Percentiles rank a stretch among this genome's conserved stretches.
phyloP scores from a whole-genome alignment of 2,113 vertebrate species.

The Petaurus breviceps region DNA sequence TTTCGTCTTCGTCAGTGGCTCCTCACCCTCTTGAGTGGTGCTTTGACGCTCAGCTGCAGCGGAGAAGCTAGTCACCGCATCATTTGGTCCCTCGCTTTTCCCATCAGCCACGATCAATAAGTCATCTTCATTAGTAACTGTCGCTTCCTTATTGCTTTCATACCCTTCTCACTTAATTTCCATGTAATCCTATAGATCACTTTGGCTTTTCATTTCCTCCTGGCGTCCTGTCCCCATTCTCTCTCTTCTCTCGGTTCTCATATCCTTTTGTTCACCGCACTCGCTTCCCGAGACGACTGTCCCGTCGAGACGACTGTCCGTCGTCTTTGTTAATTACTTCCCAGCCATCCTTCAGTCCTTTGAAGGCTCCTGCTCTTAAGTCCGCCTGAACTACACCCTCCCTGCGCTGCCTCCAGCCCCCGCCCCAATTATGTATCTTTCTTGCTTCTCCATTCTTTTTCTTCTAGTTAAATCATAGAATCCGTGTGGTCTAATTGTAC shows the following conservation, averaged over 20 bases:
- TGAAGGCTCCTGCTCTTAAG: background rate
- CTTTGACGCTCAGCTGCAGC: background rate
- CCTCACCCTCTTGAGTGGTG: background rate
- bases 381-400: background rate
- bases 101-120: background rate
- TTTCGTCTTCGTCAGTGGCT: background rate
- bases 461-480: background rate
- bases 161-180: background rate
- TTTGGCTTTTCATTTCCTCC: constrained; percentile 34
- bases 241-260: background rate
- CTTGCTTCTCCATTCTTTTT: background rate
- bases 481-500: background rate
- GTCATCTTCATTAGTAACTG: background rate
- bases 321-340: constrained; percentile 22
- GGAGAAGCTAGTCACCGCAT: background rate
- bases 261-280: background rate
- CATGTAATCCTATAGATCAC: background rate
- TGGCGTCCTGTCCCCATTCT: background rate
- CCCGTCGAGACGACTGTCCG: background rate
- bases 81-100: background rate
- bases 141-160: background rate
- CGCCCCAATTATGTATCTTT: background rate
- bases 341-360: background rate
- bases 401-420: background rate
- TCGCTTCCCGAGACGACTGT: constrained; percentile 23